Base-by-base conservation (phyloP, 1,140 invertebrate species). In the Ips typographus region DNA sequence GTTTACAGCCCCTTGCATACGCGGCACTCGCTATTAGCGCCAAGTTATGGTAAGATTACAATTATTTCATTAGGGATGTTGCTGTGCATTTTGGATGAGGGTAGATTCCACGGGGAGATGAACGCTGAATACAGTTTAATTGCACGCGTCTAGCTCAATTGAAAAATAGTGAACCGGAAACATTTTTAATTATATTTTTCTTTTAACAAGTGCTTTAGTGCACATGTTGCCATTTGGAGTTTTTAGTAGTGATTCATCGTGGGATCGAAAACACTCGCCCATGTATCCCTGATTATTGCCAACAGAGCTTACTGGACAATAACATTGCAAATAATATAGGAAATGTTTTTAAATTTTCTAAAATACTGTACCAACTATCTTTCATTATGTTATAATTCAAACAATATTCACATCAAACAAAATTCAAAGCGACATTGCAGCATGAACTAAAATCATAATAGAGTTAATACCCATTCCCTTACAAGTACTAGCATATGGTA, bases 21-120 rank as follows among this genome's bases (percentile, higher is more conserved):
- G 63, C 63, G 56, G 51, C 51, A 52, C 41, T 65, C 56, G 37
- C 51, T 65, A 65, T 65, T 65, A 65, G 57, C 65, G 55, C 40
- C 65, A 49, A 67, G 66, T 68, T 68, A 68, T 61, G 66, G 55
- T 68, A 68, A 68, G 66, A 52, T 62, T 62, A 68, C 66, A 68
- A 68, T 68, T 68, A 68, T 68, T 68, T 68, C 60, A 68, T 68
- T 68, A 61, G 55, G 44, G 43, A 61, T 53, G 55, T 42, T 53
- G 41, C 57, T 68, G 47, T 68, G 53, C 66, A 68, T 68, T 68
- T 47, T 41, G 8, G n/a, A 56, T 43, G 40, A 40, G 65, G 66
- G 66, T 68, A 62, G 59, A 60, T 68, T 49, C 52, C 57, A 44
- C 40, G 58, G 57, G 57, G 66, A 53, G 4, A 53, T 62, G 66